These are phyloP conservation scores for Cancer borealis DNA, from an alignment of 2,888 invertebrate genomes.

Conservation along the genomic window DNA sequence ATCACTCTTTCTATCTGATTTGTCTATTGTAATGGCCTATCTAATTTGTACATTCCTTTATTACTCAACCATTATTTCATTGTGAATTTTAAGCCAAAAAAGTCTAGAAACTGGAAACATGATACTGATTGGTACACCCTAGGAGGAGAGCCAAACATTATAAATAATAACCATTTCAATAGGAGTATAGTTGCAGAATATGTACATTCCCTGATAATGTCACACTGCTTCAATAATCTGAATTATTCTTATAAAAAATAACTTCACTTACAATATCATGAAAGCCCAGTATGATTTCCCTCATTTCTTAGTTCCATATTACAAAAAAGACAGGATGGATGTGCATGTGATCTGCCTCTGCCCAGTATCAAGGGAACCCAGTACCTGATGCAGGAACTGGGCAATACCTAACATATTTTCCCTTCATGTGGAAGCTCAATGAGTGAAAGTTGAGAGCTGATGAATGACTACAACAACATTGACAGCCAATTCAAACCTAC, in stretches of 20 bases:
- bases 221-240: not conserved
- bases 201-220: slow-evolving; percentile 26
- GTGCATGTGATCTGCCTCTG: not conserved
- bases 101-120: not conserved
- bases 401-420: not conserved
- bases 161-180: not conserved
- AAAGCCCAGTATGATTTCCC: slow-evolving; percentile 33
- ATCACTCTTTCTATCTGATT: not conserved
- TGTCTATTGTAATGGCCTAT: not conserved
- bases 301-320: not conserved
- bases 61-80: not conserved
- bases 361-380: not conserved
- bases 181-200: not conserved
- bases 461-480: slow-evolving; percentile 6
- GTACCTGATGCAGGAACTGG: not conserved
- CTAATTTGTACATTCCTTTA: slow-evolving; percentile 1
- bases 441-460: not conserved
- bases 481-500: not conserved
- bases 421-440: slow-evolving; percentile 35
- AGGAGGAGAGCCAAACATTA: not conserved
- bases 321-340: not conserved
- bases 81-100: not conserved
- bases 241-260: slow-evolving; percentile 24
- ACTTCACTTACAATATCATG: slow-evolving; percentile 40
- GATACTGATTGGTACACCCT: not conserved